phyloP scores from a whole-genome alignment of 2,113 vertebrate species.

The Pan paniscus region DNA sequence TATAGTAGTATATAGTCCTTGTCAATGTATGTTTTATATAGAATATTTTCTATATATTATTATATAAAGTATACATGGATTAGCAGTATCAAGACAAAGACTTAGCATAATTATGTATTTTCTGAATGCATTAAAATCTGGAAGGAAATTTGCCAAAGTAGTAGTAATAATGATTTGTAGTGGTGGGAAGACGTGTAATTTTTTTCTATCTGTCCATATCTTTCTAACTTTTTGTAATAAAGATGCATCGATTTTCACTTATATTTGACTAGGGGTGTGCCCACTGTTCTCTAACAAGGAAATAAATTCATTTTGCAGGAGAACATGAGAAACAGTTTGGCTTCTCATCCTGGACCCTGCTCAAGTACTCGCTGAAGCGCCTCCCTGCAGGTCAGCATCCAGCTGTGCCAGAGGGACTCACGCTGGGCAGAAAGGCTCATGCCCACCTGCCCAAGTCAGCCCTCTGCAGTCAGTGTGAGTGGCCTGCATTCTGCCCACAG shows the following conservation, averaged over 20 bases:
- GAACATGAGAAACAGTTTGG: not conserved
- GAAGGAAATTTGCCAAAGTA: slow-evolving; percentile 1
- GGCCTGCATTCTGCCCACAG: not conserved
- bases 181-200: not conserved
- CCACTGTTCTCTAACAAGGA: not conserved
- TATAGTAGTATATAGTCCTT: not conserved
- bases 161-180: slow-evolving; percentile 22
- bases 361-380: not conserved
- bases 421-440: not conserved
- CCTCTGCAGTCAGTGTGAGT: not conserved
- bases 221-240: slow-evolving; percentile 24
- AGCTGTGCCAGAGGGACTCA: not conserved
- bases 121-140: not conserved
- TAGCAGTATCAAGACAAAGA: not conserved
- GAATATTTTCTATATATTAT: not conserved
- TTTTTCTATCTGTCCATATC: not conserved
- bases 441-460: not conserved
- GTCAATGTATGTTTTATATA: not conserved
- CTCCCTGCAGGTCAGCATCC: not conserved
- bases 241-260: slow-evolving; percentile 7
- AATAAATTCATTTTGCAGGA: not conserved
- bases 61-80: not conserved
- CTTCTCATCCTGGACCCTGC: not conserved
- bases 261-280: not conserved
- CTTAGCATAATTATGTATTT: not conserved